Conservation (phyloP, 2,888 invertebrate species). For the Bombylius major region DNA sequence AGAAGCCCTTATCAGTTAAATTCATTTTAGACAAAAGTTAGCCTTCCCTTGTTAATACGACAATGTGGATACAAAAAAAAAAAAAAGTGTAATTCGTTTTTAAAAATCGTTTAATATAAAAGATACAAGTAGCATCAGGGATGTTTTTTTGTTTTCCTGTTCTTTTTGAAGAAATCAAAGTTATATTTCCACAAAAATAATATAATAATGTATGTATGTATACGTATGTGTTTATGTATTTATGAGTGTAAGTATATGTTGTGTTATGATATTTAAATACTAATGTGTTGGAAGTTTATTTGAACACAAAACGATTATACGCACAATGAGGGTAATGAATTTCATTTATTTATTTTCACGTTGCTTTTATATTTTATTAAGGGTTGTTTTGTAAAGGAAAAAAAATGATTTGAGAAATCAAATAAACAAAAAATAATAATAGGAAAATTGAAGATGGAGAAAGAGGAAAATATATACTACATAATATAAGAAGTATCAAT, state of each 20-base stretch:
- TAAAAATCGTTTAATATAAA: background rate
- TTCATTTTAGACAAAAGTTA: background rate
- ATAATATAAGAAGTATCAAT: too few species aligned
- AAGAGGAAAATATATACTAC: too few species aligned
- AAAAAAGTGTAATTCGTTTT: too few species aligned
- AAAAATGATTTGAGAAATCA: too few species aligned
- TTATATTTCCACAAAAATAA: background rate
- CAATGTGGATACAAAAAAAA: background rate
- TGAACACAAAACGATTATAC: conserved; percentile 23
- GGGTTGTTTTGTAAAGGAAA: too few species aligned
- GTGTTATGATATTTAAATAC: background rate
- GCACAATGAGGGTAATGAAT: conserved; percentile 23
- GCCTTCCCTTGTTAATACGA: background rate
- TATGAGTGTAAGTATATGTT: too few species aligned
- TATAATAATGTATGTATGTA: background rate
- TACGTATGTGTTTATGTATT: background rate
- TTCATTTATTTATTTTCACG: conserved; percentile 11
- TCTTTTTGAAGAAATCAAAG: too few species aligned
- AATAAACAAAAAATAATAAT: too few species aligned
- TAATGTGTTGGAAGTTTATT: conserved; percentile 17
- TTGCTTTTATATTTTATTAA: too few species aligned
- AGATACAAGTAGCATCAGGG: background rate
- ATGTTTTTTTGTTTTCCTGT: background rate
- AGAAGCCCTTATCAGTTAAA: conserved; percentile 4
- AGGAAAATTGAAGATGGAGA: too few species aligned